phyloP scores from a whole-genome alignment of 2,888 invertebrate genomes.

The Mythimna lalbum region DNA sequence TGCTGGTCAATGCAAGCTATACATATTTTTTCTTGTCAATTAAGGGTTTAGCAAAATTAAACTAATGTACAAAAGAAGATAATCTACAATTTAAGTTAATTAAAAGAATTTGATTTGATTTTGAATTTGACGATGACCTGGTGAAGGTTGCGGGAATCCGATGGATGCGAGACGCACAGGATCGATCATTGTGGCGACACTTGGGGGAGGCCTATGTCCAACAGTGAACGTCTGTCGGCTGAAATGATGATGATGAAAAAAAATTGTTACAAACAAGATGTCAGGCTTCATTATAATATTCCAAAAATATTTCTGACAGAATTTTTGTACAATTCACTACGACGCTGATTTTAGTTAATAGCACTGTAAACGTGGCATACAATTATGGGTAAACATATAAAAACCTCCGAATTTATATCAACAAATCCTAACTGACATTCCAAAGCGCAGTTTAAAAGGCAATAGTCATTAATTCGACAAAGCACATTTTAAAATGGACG shows the following conservation, averaged over 20 bases:
- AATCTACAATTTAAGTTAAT: conserved; percentile 8
- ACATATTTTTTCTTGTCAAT: no score
- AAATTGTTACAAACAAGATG: conserved; percentile 20
- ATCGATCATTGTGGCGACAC: no score
- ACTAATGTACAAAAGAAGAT: conserved; percentile 14
- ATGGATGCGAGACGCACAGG: no score
- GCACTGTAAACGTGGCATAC: neutral
- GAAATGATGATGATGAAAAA: no score
- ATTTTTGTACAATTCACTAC: neutral
- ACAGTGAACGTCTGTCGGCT: no score
- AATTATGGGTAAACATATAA: neutral
- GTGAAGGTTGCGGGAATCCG: no score
- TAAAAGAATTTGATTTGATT: no score
- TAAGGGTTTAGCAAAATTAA: neutral
- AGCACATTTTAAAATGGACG: conserved; percentile 32
- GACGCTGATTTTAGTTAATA: conserved; percentile 10
- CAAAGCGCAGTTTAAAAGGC: conserved; percentile 22
- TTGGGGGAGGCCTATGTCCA: no score
- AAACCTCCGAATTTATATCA: conserved; percentile 5
- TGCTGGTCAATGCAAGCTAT: no score
- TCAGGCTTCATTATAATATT: neutral
- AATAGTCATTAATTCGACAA: conserved; percentile 32
- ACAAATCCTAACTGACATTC: conserved; percentile 18
- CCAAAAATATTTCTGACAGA: neutral
- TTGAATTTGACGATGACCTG: no score